Base-by-base conservation (phyloP, 2,797 vertebrate species). In the Carduelis carduelis region DNA sequence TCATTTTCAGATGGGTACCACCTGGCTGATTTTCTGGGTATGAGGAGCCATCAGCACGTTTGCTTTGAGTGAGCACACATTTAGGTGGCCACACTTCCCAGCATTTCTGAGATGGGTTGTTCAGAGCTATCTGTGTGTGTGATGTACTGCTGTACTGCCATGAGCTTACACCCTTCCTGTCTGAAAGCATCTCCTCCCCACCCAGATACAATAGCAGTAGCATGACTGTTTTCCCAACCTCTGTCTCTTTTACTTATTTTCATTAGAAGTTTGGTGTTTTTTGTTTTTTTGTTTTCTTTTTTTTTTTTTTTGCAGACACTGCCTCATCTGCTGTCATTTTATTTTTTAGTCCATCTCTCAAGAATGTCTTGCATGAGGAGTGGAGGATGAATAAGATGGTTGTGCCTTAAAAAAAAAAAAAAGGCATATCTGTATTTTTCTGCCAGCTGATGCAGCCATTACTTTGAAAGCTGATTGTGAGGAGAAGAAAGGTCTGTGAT, bases 381-480 rank as follows among this genome's bases (percentile, higher is more conserved):
- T 52, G 18, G n/a, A 85, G 35, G 32, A 68, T 83, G 72, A 93
- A 83, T 35, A 91, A 90, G n/a, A 47, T 32, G 37, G 63, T 22
- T 93, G 20, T 90, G 65, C 83, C 41, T 77, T 46, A 4, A 72
- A 59, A 53, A 39, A 72, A 34, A 22, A n/a, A 17, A 9, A 32
- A 6, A 3, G 39, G 2, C 11, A 8, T 43, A 63, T 83, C 53
- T 83, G 11, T 79, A 52, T 72, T 76, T 53, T 59, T 61, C 57
- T 91, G 46, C 74, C 44, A 89, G 50, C 34, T 95, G 87, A 82
- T 71, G 44, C 50, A 90, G 22, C 55, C 75, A 72, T 76, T 89
- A 61, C 37, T 93, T 72, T 90, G 85, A 87, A 95, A 93, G 57
- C 55, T 83, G 59, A 81, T 49, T 93, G 55, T 79, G 50, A 89